Percentiles rank a stretch among this genome's conserved stretches.
phyloP scores from a whole-genome alignment of 2,113 vertebrate genomes.

The Tyrannus savana region DNA sequence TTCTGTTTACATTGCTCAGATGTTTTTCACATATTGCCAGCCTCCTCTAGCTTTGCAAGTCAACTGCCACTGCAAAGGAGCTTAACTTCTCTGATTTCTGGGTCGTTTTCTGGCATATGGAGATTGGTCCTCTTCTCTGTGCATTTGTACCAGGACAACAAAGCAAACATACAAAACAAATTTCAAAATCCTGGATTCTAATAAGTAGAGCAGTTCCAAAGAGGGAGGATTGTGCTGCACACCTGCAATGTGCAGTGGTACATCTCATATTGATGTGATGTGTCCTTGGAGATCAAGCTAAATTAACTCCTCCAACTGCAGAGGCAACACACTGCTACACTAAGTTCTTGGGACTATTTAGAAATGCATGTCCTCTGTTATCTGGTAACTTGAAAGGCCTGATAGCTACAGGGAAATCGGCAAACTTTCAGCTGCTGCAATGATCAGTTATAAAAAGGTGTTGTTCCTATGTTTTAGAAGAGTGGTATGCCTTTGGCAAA shows the following conservation, averaged over 20 bases:
- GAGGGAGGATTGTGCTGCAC: background rate
- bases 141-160: background rate
- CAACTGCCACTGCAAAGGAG: background rate
- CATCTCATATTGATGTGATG: background rate
- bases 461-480: fast-evolving
- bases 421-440: background rate
- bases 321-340: background rate
- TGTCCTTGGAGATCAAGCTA: background rate
- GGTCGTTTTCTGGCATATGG: background rate
- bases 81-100: background rate
- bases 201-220: background rate
- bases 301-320: background rate
- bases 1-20: background rate
- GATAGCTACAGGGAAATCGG: background rate
- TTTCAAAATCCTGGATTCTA: background rate
- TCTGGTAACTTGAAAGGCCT: background rate
- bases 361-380: background rate
- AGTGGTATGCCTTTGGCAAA: background rate
- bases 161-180: background rate
- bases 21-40: background rate
- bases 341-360: background rate
- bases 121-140: background rate
- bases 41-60: background rate
- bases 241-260: background rate
- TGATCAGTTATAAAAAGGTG: background rate